Evolutionary conservation across 1,140 invertebrate species (phyloP).

Genomic region (Brachionus asplanchnoidis): DNA sequence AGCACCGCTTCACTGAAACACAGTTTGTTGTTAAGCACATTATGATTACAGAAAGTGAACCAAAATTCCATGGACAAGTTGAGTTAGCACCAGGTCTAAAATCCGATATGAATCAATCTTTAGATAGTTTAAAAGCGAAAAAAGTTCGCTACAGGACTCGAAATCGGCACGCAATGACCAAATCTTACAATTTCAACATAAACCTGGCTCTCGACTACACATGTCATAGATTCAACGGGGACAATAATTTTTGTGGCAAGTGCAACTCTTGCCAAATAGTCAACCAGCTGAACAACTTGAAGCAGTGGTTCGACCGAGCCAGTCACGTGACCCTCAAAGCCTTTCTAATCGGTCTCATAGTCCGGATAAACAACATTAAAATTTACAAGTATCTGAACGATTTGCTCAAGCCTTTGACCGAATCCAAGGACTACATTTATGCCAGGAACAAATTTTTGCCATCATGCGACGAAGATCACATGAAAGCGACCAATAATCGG

Average conservation of each 20-base stretch:
- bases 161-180: constrained; percentile 18
- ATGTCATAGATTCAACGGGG: constrained; percentile 15
- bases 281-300: constrained; percentile 7
- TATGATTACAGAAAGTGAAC: background rate
- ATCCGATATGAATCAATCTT: background rate
- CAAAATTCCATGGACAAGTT: background rate
- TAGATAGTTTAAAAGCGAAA: background rate
- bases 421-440: constrained; percentile 31
- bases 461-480: constrained; percentile 28
- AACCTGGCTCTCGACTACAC: constrained; percentile 8
- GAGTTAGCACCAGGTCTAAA: background rate
- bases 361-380: constrained; percentile 9
- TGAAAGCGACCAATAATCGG: constrained; percentile 30
- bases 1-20: background rate
- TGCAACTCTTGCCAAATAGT: constrained; percentile 39
- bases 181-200: constrained; percentile 8
- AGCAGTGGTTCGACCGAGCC: constrained; percentile 36
- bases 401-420: constrained; percentile 19
- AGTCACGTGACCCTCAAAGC: constrained; percentile 7
- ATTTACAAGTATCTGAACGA: constrained; percentile 31
- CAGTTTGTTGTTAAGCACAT: background rate
- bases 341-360: constrained; percentile 12
- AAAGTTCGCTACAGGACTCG: background rate
- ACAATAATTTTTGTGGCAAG: constrained; percentile 32
- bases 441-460: constrained; percentile 38